These are phyloP conservation scores for Hypolimnas misippus DNA, from an alignment of 2,888 invertebrate genomes.

Conservation along the genomic window DNA sequence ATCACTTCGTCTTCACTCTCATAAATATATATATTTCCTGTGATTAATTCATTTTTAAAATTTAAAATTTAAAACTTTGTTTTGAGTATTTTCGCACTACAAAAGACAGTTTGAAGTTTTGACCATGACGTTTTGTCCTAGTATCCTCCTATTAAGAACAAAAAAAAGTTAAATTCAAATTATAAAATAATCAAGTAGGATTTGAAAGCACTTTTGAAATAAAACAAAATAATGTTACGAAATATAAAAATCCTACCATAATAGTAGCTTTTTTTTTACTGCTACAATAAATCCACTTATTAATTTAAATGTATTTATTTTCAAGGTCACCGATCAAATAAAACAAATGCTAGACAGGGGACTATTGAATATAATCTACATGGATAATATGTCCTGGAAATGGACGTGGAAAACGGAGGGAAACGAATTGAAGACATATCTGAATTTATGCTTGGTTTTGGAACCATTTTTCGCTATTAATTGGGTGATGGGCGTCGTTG, in stretches of 20 bases:
- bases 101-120: too few species aligned
- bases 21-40: too few species aligned
- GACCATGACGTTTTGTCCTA: too few species aligned
- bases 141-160: too few species aligned
- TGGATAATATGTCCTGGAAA: conserved; percentile 78
- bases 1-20: too few species aligned
- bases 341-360: conserved; percentile 63
- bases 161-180: too few species aligned
- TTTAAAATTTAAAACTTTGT: too few species aligned
- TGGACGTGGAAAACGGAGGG: conserved; percentile 79
- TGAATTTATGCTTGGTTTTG: conserved; percentile 86
- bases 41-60: too few species aligned
- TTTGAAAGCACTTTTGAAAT: too few species aligned
- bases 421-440: conserved; percentile 83
- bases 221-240: conserved; percentile 5
- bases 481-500: conserved; percentile 90
- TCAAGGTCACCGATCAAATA: conserved; percentile 42
- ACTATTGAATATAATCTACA: conserved; percentile 68
- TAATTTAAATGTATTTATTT: conserved; percentile 9
- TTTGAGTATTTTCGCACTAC: too few species aligned
- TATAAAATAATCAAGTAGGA: too few species aligned
- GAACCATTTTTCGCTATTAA: conserved; percentile 88
- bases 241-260: conserved; percentile 22
- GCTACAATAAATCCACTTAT: not conserved
- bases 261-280: conserved; percentile 24